phyloP scores from a whole-genome alignment of 2,113 vertebrate species.

The Callocephalon fimbriatum region DNA sequence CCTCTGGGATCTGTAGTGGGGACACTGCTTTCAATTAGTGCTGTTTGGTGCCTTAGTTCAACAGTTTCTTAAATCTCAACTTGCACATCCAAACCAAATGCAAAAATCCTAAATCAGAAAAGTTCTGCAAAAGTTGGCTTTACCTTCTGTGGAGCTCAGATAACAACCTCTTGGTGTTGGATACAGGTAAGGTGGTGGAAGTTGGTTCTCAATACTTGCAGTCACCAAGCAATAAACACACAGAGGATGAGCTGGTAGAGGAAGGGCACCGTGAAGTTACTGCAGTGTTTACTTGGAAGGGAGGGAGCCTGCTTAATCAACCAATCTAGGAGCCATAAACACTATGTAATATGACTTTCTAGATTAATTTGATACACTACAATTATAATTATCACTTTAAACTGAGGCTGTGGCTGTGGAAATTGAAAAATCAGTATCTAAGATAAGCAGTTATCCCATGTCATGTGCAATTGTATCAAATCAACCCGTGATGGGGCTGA shows the following conservation, averaged over 20 bases:
- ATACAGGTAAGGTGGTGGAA: not conserved
- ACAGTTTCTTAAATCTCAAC: not conserved
- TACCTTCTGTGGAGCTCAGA: not conserved
- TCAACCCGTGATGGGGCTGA: not conserved
- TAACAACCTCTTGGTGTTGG: not conserved
- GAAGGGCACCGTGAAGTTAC: not conserved
- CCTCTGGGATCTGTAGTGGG: not conserved
- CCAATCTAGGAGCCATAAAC: not conserved
- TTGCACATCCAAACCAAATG: not conserved
- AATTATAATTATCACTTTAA: not conserved
- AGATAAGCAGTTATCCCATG: not conserved
- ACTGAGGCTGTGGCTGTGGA: not conserved
- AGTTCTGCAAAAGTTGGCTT: not conserved
- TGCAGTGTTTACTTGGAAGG: not conserved
- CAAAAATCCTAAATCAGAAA: not conserved
- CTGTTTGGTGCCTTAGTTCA: not conserved
- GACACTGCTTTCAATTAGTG: not conserved
- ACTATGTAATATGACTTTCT: not conserved
- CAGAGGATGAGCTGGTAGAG: fast-evolving
- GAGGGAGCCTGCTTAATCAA: not conserved
- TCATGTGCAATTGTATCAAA: not conserved
- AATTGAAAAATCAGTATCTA: not conserved
- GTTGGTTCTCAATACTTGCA: not conserved
- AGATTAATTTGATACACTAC: not conserved
- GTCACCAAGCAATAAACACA: not conserved